Conservation (phyloP, 2,113 vertebrate species). For the Paraplagusia blochii region DNA sequence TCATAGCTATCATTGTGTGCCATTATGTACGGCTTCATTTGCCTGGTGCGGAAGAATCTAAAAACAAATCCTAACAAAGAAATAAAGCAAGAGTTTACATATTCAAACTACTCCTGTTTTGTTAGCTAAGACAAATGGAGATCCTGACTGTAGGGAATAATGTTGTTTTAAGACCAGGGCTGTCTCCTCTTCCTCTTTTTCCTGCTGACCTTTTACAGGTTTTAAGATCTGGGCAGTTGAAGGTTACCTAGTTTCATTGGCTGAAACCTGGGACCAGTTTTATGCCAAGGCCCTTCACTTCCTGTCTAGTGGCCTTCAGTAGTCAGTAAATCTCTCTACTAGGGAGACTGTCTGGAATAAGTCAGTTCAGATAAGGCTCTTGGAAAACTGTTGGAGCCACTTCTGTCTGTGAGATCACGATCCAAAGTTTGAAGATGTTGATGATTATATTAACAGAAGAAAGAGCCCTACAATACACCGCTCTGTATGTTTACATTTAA, state of each 20-base stretch:
- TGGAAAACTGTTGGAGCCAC: background rate
- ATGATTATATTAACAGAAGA: background rate
- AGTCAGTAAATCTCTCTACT: background rate
- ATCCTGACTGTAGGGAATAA: background rate
- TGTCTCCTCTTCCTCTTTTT: constrained; percentile 35
- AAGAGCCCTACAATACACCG: too few relatives aligned
- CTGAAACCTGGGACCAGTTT: background rate
- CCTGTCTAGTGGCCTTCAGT: background rate
- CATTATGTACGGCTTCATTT: too few relatives aligned
- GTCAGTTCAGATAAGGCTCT: background rate
- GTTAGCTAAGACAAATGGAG: background rate
- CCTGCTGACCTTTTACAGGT: constrained; percentile 15
- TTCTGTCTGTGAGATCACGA: background rate
- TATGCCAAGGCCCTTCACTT: background rate
- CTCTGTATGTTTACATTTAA: too few relatives aligned
- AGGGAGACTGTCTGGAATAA: background rate
- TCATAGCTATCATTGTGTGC: too few relatives aligned
- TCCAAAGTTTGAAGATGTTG: too few relatives aligned
- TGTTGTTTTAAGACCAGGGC: constrained; percentile 26
- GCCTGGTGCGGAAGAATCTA: too few relatives aligned
- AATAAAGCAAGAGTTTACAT: background rate
- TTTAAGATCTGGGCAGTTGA: background rate
- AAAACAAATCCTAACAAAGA: background rate
- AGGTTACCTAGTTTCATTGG: constrained; percentile 4
- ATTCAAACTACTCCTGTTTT: background rate